Evolutionary conservation across 2,113 vertebrate species (phyloP), one percentile per base, ranked within the genome.

Genomic region (Ophiodon elongatus): DNA sequence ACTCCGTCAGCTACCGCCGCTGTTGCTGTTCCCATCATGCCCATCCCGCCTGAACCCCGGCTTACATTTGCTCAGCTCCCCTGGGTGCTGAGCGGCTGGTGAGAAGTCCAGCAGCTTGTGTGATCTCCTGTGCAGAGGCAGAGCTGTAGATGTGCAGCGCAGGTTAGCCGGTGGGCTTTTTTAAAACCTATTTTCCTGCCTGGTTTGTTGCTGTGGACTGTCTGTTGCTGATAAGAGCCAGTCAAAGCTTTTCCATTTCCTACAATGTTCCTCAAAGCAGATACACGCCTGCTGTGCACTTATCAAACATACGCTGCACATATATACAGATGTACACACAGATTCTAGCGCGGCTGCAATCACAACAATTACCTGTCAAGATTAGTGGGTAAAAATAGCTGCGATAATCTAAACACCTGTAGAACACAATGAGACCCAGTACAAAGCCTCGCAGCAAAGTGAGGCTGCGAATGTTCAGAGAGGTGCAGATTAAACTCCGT

Each of bases 211-310:
- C 80, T 83, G 39, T 75, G 77, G 83, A 88, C 90, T 92, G 91
- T 33, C 59, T 73, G 78, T 76, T 83, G 80, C 89, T 88, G 93
- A 94, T 94, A 94, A 94, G 89, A 86, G 60, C 67, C 19, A 41
- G 64, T 87, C 88, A 91, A 87, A 91, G 91, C 82, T 71, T 80
- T 79, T 86, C 76, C 76, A 82, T 89, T 89, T 63, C 71, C 69
- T 78, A 76, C 70, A 85, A 43, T 78, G 86, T 79, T 85, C 74
- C 66, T 60, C 72, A 82, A 82, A 83, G 76, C 75, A 79, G 67
- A 87, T 35, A 69, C 72, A 82, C 80, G 73, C 85, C 80, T 84
- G 86, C 78, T 91, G 86, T 27, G 71, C 59, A 71, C 64, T 79
- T 73, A 79, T 74, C 84, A 79, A 87, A 79, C 79, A 69, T 8